Evolutionary conservation across 2,797 vertebrate species (phyloP).

Genomic region (Centropyge bicolor): DNA sequence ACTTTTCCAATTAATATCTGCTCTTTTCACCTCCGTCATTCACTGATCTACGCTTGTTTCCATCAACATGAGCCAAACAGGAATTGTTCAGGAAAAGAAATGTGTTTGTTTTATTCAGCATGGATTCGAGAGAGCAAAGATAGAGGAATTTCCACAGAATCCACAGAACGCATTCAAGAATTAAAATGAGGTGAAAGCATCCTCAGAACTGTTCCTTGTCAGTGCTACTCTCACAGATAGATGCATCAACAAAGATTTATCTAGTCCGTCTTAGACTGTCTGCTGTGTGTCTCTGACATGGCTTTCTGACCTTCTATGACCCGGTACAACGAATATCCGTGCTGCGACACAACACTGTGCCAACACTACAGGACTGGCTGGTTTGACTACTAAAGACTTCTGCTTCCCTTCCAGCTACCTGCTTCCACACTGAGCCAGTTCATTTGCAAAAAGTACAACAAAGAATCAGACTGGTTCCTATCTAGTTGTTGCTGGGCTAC

Average conservation of each 20-base stretch:
- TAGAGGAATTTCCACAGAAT: background rate
- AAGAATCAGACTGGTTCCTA: too few relatives aligned
- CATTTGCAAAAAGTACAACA: background rate
- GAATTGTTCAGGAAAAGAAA: background rate
- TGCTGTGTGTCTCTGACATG: background rate
- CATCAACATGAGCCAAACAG: background rate
- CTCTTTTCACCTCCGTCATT: background rate
- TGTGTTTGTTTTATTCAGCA: background rate
- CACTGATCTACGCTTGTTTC: background rate
- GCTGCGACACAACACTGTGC: background rate
- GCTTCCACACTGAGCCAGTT: background rate
- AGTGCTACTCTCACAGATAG: background rate
- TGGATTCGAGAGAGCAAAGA: background rate
- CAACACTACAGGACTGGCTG: background rate
- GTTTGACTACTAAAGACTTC: background rate
- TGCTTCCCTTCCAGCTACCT: too few relatives aligned
- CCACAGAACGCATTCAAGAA: background rate
- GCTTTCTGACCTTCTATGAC: slow-evolving; percentile 5
- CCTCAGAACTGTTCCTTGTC: background rate
- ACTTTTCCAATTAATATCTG: background rate
- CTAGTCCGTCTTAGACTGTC: background rate
- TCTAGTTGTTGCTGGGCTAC: too few relatives aligned
- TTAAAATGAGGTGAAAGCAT: background rate
- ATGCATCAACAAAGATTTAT: background rate
- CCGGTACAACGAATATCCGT: background rate